Conservation (phyloP, 2,888 invertebrate genomes). For the Artemia sinica region DNA sequence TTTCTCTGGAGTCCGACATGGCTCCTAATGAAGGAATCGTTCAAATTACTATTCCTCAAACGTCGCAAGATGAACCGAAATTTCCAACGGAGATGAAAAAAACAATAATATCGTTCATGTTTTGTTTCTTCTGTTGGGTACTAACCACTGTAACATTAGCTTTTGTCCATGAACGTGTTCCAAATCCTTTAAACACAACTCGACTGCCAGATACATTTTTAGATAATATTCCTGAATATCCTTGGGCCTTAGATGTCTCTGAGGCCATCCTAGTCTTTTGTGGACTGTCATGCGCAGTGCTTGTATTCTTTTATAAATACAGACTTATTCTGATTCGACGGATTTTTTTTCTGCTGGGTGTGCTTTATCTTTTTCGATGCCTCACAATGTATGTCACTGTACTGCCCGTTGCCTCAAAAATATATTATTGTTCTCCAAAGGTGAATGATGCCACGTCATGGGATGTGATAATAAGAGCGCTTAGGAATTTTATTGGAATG, state of each 20-base stretch:
- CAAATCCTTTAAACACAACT: constrained; percentile 29
- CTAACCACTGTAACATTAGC: constrained; percentile 29
- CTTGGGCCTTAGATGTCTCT: constrained; percentile 33
- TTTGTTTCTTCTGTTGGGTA: constrained; percentile 19
- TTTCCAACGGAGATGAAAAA: constrained; percentile 30
- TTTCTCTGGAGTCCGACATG: constrained; percentile 1
- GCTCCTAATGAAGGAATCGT: constrained; percentile 36
- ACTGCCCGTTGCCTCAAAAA: constrained; percentile 33
- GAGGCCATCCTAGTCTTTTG: constrained; percentile 34
- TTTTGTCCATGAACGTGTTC: constrained; percentile 34
- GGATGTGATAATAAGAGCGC: constrained; percentile 28
- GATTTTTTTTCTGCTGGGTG: constrained; percentile 30
- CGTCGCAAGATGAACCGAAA: constrained; percentile 27
- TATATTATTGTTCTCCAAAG: constrained; percentile 34
- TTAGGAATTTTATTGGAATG: constrained; percentile 30
- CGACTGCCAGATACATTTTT: constrained; percentile 36
- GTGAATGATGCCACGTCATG: constrained; percentile 27
- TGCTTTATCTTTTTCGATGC: constrained; percentile 31
- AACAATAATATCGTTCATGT: constrained; percentile 26
- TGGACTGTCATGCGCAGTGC: constrained; percentile 29
- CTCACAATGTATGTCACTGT: constrained; percentile 34
- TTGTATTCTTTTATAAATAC: constrained; percentile 32
- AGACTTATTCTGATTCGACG: constrained; percentile 32
- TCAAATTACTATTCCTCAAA: constrained; percentile 39
- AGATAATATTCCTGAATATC: constrained; percentile 30